Base-by-base conservation (phyloP, 2,888 invertebrate genomes). In the Drosophila mulleri region DNA sequence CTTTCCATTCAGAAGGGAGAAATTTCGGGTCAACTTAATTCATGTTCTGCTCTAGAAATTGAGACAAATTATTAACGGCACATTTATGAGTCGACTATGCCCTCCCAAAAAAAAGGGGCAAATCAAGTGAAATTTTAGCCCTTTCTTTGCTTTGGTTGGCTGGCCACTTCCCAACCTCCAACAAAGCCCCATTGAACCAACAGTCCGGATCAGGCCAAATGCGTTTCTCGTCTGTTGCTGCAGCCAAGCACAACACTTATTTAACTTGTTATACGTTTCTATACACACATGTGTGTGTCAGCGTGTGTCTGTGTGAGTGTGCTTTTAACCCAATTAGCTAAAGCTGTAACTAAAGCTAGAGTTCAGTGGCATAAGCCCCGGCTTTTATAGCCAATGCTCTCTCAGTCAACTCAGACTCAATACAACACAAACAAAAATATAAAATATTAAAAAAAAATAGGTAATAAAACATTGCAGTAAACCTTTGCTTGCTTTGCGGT, bases 281-380 rank as follows among this genome's bases (percentile, higher is more conserved):
- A 29, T 45, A 9, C 29, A 14, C 12, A 16, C 5, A 5, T 14
- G 48, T 59, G 48, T 44, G 48, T 44, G 41, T 60, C 12, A 4
- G 37, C 14, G 14, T 37, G 26, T 12, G 29, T 32, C 50, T 65
- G 39, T 67, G 47, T 59, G 56, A 48, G 65, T 53, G 68, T 71
- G 85, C 85, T 81, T 88, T 84, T 88, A 85, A 88, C 84, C 84
- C 88, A 84, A 88, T 84, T 84, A 84, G 81, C 78, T 64, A 47
- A 52, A 75, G 72, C 79, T 78, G 65, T 78, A 66, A 62, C 65
- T 75, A 62, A 75, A 75, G 79, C 67, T 67, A 70, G 71, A 76
- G 85, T 80, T 86, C 74, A 81, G 69, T 77, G 81, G 82, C 72
- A 82, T 75, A 72, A 77, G 74, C 75, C 72, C 62, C 62, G 53